A percentile compares a stretch with the other conserved stretches of the same genome.
phyloP scores from a whole-genome alignment of 2,113 vertebrate genomes.

The Spea multiplicata region DNA sequence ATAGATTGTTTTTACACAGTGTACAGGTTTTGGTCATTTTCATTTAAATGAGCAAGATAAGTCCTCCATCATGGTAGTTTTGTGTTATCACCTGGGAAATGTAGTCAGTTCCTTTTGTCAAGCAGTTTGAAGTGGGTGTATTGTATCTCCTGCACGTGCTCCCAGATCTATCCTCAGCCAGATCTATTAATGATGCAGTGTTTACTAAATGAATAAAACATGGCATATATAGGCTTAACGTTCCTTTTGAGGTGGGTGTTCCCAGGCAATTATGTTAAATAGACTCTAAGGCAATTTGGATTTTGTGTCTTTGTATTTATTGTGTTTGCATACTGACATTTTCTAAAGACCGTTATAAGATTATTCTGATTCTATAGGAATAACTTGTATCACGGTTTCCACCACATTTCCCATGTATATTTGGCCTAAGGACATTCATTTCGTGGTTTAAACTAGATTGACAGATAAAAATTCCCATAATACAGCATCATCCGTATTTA shows the following conservation, averaged over 20 bases:
- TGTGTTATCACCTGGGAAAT: not conserved
- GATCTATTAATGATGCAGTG: not conserved
- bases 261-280: not conserved
- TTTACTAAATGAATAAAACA: slow-evolving; percentile 2
- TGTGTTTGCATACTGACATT: not conserved
- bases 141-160: not conserved
- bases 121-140: not conserved
- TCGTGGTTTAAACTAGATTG: no score
- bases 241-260: not conserved
- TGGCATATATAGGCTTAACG: not conserved
- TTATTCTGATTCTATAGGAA: no score
- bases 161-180: not conserved
- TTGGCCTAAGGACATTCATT: no score
- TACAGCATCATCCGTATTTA: no score
- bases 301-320: not conserved
- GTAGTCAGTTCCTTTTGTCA: not conserved
- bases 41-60: not conserved
- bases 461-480: no score
- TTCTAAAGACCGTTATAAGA: no score
- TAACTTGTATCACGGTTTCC: no score
- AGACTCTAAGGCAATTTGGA: not conserved
- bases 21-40: not conserved
- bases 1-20: not conserved
- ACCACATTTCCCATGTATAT: no score
- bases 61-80: not conserved